These are phyloP conservation scores for Himalopsyche anomala DNA, from an alignment of 2,888 invertebrate genomes.

Conservation along the genomic window DNA sequence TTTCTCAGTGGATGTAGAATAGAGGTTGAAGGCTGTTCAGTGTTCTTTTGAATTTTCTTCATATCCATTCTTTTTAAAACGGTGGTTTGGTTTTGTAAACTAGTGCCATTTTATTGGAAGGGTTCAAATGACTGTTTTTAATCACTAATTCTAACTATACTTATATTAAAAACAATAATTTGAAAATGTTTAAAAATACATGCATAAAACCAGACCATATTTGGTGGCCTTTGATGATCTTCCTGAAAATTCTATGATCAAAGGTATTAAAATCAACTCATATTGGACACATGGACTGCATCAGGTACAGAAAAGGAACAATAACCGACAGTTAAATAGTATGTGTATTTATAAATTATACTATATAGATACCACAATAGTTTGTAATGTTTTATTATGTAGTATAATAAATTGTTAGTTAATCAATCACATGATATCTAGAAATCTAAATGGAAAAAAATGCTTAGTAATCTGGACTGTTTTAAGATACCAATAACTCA, in stretches of 20 bases:
- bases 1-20: too few species aligned
- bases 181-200: background rate
- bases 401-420: background rate
- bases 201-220: conserved; percentile 16
- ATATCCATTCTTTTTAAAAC: too few species aligned
- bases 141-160: too few species aligned
- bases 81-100: too few species aligned
- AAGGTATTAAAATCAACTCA: conserved; percentile 11
- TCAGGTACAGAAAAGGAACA: background rate
- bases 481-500: conserved; percentile 74
- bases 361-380: background rate
- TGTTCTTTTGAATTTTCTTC: too few species aligned
- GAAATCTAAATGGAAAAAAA: background rate
- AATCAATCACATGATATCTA: background rate
- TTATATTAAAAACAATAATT: too few species aligned
- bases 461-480: too few species aligned
- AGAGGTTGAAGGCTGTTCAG: too few species aligned
- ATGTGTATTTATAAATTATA: background rate
- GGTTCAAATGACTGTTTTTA: too few species aligned
- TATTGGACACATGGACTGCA: background rate
- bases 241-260: conserved; percentile 4
- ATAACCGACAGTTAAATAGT: background rate
- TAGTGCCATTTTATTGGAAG: too few species aligned
- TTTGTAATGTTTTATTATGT: background rate
- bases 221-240: background rate